phyloP scores from a whole-genome alignment of 2,797 vertebrate species.

The Decapterus maruadsi region DNA sequence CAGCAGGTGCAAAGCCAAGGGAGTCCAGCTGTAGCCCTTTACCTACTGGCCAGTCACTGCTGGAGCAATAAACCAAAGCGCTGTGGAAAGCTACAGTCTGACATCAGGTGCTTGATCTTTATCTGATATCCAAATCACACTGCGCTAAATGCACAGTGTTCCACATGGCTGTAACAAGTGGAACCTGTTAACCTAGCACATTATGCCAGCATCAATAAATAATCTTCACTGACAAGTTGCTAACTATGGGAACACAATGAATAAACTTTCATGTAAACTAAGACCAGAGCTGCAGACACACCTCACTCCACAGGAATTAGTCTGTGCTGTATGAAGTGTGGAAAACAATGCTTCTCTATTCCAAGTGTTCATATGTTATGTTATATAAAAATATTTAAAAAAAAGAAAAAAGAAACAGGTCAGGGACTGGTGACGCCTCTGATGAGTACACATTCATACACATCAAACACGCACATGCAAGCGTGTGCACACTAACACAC shows the following conservation, averaged over 20 bases:
- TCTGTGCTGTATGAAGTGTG: conserved; percentile 54
- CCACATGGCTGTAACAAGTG: conserved; percentile 72
- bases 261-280: conserved; percentile 61
- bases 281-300: conserved; percentile 62
- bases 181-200: conserved; percentile 81
- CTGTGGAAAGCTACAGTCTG: conserved; percentile 25
- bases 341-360: conserved; percentile 69
- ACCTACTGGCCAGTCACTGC: conserved; percentile 43
- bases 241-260: conserved; percentile 58
- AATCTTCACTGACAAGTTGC: conserved; percentile 43
- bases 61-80: conserved; percentile 49
- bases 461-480: conserved; percentile 78
- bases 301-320: conserved; percentile 63
- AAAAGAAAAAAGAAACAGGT: conserved; percentile 63
- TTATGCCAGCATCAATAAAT: conserved; percentile 65
- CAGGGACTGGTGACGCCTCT: conserved; percentile 73
- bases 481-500: conserved; percentile 68
- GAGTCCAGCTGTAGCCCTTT: conserved; percentile 55
- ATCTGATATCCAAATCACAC: conserved; percentile 58
- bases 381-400: conserved; percentile 63
- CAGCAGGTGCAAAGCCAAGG: conserved; percentile 76
- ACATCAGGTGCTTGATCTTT: conserved; percentile 53
- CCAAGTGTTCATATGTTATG: conserved; percentile 67
- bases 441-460: conserved; percentile 67
- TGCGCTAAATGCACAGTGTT: conserved; percentile 33